Base-by-base conservation (phyloP, 1,140 invertebrate species). In the Onthophagus taurus region DNA sequence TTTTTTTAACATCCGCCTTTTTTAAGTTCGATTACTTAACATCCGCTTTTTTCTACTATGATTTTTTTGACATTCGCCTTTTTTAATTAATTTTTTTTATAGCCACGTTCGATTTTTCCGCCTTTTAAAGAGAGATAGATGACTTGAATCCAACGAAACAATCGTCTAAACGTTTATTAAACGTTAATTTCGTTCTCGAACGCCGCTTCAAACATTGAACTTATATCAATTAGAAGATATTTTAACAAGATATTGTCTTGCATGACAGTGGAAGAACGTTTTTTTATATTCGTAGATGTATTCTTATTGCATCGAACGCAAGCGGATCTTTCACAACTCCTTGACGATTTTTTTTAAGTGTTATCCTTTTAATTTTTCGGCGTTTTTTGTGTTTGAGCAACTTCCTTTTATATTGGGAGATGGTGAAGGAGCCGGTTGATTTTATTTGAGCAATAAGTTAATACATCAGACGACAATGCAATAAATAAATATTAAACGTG, bases 51-150 rank as follows among this genome's bases (percentile, higher is more conserved):
- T n/a, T n/a, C n/a, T n/a, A n/a, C n/a, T n/a, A n/a, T n/a, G n/a
- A n/a, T n/a, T n/a, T n/a, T n/a, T n/a, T n/a, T n/a, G n/a, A n/a
- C n/a, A n/a, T n/a, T n/a, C n/a, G n/a, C n/a, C n/a, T n/a, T n/a
- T n/a, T n/a, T n/a, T n/a, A n/a, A n/a, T n/a, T n/a, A n/a, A n/a
- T n/a, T n/a, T n/a, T n/a, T n/a, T n/a, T n/a, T n/a, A n/a, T n/a
- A n/a, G n/a, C n/a, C n/a, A n/a, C n/a, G n/a, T n/a, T n/a, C n/a
- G n/a, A n/a, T n/a, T n/a, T n/a, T n/a, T n/a, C n/a, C n/a, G n/a
- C n/a, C n/a, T n/a, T n/a, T n/a, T n/a, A n/a, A 55, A 52, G 57
- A 59, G 53, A 59, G 55, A 57, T 56, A 57, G 55, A 59, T 59
- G 55, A 56, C 53, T 41, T 26, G 23, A 7, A 26, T 26, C n/a